phyloP scores from a whole-genome alignment of 1,140 invertebrate species.

The Brachionus asplanchnoidis region DNA sequence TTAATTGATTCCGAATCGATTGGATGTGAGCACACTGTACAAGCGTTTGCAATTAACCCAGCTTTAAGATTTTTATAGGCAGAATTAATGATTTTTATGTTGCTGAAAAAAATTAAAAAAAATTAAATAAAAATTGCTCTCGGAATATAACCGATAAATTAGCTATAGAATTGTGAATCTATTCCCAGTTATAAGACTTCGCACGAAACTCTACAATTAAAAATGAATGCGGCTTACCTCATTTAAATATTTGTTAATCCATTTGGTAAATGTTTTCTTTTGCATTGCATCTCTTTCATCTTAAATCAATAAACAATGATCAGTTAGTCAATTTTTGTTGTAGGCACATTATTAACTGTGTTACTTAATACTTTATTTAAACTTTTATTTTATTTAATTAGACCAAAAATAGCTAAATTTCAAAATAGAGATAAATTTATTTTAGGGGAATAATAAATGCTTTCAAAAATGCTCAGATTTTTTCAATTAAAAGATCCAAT shows the following conservation, averaged over 20 bases:
- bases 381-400: not conserved
- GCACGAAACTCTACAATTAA: not conserved
- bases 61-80: not conserved
- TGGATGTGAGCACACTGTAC: not conserved
- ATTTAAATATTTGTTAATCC: conserved; percentile 99
- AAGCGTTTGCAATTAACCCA: not conserved
- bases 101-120: not conserved
- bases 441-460: not conserved
- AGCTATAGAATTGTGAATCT: not conserved
- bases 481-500: not conserved
- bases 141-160: not conserved
- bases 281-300: conserved; percentile 98
- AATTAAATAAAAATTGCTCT: not conserved
- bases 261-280: conserved; percentile 99
- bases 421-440: not conserved
- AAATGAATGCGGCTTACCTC: conserved; percentile 70
- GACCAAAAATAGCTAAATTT: not conserved
- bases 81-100: not conserved
- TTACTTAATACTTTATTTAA: not conserved
- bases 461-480: not conserved
- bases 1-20: conserved; percentile 10
- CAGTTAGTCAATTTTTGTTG: not conserved
- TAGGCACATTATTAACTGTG: not conserved
- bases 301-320: conserved; percentile 56
- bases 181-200: not conserved